Evolutionary conservation across 2,797 vertebrate species (phyloP).

Genomic region (Pogoniulus pusillus): DNA sequence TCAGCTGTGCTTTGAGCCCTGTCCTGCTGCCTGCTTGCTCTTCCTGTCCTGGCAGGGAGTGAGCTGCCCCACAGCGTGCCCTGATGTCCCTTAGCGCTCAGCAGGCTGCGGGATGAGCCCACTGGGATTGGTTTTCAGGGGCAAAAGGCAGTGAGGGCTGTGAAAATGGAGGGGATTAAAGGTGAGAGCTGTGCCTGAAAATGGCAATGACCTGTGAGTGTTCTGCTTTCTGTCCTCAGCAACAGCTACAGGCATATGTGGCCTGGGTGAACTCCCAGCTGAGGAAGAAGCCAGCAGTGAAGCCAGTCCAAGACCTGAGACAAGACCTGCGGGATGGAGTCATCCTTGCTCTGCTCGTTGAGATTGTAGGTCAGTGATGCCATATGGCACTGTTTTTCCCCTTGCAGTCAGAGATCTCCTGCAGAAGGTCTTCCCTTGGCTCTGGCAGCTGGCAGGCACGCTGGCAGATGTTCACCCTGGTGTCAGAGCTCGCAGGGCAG

Average conservation of each 20-base stretch:
- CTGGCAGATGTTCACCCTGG: not conserved
- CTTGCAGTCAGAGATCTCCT: not conserved
- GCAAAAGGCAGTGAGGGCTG: not conserved
- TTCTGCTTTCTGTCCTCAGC: slow-evolving; percentile 78
- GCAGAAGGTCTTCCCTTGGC: not conserved
- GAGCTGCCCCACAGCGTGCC: not conserved
- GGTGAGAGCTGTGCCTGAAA: not conserved
- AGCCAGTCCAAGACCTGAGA: slow-evolving; percentile 87
- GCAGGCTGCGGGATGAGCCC: not conserved
- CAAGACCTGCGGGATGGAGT: slow-evolving; percentile 93
- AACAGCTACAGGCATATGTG: slow-evolving; percentile 92
- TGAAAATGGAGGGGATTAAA: not conserved
- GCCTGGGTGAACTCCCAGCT: slow-evolving; percentile 98
- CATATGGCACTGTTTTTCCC: not conserved
- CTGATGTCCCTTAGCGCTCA: not conserved
- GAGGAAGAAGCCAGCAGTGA: slow-evolving; percentile 86
- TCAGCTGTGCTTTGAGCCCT: not conserved
- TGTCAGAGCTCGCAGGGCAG: not conserved
- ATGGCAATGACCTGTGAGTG: not conserved
- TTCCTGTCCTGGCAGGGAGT: not conserved
- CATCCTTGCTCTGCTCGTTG: slow-evolving; percentile 88
- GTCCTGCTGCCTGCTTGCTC: not conserved
- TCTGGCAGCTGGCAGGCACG: not conserved
- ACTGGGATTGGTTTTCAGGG: not conserved
- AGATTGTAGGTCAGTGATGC: slow-evolving; percentile 91